Percentiles rank a stretch among this genome's conserved stretches.
Conservation (phyloP, 2,888 invertebrate species). For the Tinea pellionella region DNA sequence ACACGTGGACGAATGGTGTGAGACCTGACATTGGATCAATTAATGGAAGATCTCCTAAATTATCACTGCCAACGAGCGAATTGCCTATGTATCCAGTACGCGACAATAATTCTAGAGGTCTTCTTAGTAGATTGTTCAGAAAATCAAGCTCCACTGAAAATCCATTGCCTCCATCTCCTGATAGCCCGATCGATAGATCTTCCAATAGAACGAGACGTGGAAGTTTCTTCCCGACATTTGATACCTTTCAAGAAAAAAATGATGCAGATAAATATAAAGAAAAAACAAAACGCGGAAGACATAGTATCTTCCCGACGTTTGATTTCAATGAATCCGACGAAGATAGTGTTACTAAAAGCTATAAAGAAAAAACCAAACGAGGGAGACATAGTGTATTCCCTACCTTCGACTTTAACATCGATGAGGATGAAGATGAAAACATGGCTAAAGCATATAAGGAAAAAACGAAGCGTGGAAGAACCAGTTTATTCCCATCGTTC, state of each 20-base stretch:
- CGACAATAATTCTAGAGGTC: conserved; percentile 34
- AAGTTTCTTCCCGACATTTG: conserved; percentile 48
- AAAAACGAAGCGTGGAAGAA: conserved; percentile 34
- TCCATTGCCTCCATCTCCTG: conserved; percentile 25
- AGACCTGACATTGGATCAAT: conserved; percentile 68
- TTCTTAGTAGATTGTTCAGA: conserved; percentile 37
- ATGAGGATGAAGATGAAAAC: conserved; percentile 10
- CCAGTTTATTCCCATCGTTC: conserved; percentile 53
- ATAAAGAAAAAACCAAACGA: conserved; percentile 44
- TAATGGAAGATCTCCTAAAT: conserved; percentile 49
- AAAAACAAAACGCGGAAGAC: conserved; percentile 45
- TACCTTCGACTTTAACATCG: conserved; percentile 46
- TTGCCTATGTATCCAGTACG: neutral
- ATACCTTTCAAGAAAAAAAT: conserved; percentile 33
- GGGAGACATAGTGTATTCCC: conserved; percentile 54
- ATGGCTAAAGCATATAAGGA: conserved; percentile 22
- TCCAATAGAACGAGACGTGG: conserved; percentile 27
- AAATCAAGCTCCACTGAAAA: conserved; percentile 44
- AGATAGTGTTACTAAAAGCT: conserved; percentile 18
- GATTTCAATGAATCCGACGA: conserved; percentile 19
- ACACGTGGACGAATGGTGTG: conserved; percentile 78
- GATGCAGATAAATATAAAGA: conserved; percentile 26
- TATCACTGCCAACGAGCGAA: conserved; percentile 39
- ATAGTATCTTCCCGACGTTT: conserved; percentile 44
- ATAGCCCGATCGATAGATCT: conserved; percentile 32